Evolutionary conservation across 2,113 vertebrate genomes (phyloP).

Genomic region (Leiothrix lutea): DNA sequence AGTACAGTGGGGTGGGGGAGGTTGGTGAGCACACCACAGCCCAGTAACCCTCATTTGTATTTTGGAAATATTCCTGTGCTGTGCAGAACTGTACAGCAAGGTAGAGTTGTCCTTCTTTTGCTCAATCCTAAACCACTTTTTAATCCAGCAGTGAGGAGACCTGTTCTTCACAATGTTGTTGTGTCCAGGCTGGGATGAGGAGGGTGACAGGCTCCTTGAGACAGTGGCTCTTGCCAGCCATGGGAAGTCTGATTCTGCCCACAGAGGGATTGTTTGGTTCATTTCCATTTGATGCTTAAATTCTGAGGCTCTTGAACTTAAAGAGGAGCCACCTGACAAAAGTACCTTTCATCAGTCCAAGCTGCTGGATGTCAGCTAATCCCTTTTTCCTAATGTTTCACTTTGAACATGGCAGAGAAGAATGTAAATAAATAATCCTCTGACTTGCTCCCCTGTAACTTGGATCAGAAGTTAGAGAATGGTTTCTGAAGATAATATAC

Average conservation of each 20-base stretch:
- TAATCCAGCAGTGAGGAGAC: neutral
- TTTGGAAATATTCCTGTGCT: neutral
- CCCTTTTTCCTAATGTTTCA: neutral
- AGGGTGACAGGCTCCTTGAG: fast-evolving
- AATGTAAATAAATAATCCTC: neutral
- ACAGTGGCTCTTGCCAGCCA: neutral
- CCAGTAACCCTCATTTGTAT: fast-evolving
- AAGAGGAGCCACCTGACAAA: neutral
- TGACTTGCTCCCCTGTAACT: neutral
- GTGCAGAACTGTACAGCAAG: neutral
- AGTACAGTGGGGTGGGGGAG: fast-evolving
- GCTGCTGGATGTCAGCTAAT: neutral
- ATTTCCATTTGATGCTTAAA: neutral
- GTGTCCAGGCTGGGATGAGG: neutral
- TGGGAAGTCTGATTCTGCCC: neutral
- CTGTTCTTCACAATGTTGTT: fast-evolving
- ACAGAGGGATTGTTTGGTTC: fast-evolving
- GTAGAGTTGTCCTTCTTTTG: neutral
- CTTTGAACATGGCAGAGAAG: neutral
- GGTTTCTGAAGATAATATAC: neutral
- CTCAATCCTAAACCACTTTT: neutral
- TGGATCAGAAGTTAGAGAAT: neutral
- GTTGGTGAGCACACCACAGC: neutral
- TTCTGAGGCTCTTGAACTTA: neutral
- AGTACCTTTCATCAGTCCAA: neutral